phyloP scores from a whole-genome alignment of 2,797 vertebrate species.

The Pseudochromis fuscus region DNA sequence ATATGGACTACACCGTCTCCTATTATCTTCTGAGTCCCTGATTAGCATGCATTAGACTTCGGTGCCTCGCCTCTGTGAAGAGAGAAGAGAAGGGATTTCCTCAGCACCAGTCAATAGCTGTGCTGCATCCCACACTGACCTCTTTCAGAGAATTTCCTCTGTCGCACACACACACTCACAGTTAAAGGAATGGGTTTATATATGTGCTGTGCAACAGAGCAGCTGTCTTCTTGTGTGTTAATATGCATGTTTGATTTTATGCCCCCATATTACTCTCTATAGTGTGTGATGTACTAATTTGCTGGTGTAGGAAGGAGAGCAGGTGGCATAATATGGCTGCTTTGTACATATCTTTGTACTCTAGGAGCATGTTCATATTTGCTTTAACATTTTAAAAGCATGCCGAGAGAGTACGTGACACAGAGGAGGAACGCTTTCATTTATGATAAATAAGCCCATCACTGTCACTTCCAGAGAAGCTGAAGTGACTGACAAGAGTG shows the following conservation, averaged over 20 bases:
- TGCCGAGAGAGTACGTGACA: conserved; percentile 1
- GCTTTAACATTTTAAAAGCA: conserved; percentile 39
- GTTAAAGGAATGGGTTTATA: conserved; percentile 16
- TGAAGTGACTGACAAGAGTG: conserved; percentile 45
- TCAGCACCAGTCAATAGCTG: conserved; percentile 73
- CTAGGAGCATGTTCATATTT: conserved; percentile 20
- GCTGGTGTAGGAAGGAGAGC: conserved; percentile 19
- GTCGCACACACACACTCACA: conserved; percentile 23
- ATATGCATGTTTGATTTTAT: conserved; percentile 55
- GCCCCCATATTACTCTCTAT: conserved; percentile 18
- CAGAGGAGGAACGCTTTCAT: conserved; percentile 23
- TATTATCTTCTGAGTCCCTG: conserved; percentile 69
- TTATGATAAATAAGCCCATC: conserved; percentile 41
- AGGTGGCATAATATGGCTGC: conserved; percentile 36
- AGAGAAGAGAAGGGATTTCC: conserved; percentile 79
- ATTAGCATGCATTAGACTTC: conserved; percentile 75
- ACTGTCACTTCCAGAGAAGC: conserved; percentile 41
- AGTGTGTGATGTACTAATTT: conserved; percentile 32
- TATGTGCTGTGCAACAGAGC: conserved; percentile 23
- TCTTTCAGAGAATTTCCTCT: conserved; percentile 52
- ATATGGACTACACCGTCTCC: conserved; percentile 26
- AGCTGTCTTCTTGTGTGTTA: conserved; percentile 47
- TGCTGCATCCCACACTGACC: conserved; percentile 63
- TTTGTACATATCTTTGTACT: conserved; percentile 22
- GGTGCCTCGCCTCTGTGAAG: conserved; percentile 66